phyloP scores from a whole-genome alignment of 2,113 vertebrate species.

The Lampris megalopsis region DNA sequence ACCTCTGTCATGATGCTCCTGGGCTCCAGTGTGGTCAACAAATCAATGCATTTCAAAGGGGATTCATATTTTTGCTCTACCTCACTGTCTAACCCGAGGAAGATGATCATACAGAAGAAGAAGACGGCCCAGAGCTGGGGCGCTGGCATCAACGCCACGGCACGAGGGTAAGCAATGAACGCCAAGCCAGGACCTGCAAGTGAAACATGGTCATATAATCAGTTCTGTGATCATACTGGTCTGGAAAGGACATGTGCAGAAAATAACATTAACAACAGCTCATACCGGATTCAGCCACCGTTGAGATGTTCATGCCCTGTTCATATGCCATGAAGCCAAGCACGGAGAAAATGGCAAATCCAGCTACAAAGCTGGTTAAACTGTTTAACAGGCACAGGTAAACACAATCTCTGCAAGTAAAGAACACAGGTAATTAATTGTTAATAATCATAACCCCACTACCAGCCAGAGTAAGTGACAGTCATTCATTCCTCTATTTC shows the following conservation, averaged over 20 bases:
- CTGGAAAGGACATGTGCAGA: background rate
- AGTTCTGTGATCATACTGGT: background rate
- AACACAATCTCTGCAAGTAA: slow-evolving; percentile 85
- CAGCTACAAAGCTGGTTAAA: slow-evolving; percentile 91
- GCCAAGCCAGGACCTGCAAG: slow-evolving; percentile 82
- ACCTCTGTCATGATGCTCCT: background rate
- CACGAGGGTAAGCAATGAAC: slow-evolving; percentile 83
- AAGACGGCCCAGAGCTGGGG: slow-evolving; percentile 84
- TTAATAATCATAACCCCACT: no score
- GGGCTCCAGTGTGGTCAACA: background rate
- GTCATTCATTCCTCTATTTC: no score
- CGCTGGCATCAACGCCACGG: slow-evolving; percentile 82
- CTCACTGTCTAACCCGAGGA: slow-evolving; percentile 84
- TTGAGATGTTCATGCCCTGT: slow-evolving; percentile 87
- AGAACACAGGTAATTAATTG: background rate
- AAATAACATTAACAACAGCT: background rate
- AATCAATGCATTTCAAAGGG: background rate
- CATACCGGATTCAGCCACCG: slow-evolving; percentile 91
- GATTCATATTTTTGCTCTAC: slow-evolving; percentile 38
- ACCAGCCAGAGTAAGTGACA: no score
- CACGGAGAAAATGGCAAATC: slow-evolving; percentile 94
- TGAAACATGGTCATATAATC: background rate
- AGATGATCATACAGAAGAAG: slow-evolving; percentile 85
- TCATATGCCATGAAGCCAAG: slow-evolving; percentile 91
- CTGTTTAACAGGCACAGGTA: slow-evolving; percentile 93